These are phyloP conservation scores for Geopemphigus sp. DNA, from an alignment of 1,140 invertebrate genomes.

Conservation along the genomic window DNA sequence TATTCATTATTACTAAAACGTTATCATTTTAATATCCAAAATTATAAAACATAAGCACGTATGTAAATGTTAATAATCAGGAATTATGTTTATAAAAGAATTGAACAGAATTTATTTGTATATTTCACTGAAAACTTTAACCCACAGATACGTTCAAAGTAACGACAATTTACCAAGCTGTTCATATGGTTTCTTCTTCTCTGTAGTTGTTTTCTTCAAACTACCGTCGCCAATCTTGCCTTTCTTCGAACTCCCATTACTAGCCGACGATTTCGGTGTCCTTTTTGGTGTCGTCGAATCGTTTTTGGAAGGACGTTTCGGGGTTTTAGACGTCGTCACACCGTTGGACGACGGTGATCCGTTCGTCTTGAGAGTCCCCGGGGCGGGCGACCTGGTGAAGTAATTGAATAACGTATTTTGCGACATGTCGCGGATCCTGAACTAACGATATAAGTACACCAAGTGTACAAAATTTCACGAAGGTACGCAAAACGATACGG, in stretches of 20 bases:
- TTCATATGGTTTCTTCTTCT: conserved; percentile 4
- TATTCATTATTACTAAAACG: no score
- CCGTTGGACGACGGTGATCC: not conserved
- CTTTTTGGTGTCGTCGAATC: conserved; percentile 2
- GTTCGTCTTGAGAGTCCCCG: conserved; percentile 9
- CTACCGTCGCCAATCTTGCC: not conserved
- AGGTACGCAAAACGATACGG: no score
- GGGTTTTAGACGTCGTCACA: conserved; percentile 13
- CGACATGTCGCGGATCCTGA: conserved; percentile 41
- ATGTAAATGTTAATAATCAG: not conserved
- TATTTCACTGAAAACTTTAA: not conserved
- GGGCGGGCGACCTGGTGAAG: conserved; percentile 51
- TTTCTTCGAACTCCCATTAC: conserved; percentile 20
- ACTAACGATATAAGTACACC: no score
- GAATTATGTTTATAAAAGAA: no score
- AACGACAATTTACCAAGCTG: not conserved
- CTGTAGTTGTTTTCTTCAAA: conserved; percentile 30
- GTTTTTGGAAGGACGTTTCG: conserved; percentile 23
- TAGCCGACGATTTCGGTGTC: conserved; percentile 1
- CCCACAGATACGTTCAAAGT: not conserved
- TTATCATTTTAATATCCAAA: not conserved
- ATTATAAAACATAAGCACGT: not conserved
- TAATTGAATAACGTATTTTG: conserved; percentile 54
- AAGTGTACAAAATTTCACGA: no score
- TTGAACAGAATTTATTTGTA: no score